Evolutionary conservation across 1,140 invertebrate species (phyloP).

Genomic region (Hylyphantes graminicola): DNA sequence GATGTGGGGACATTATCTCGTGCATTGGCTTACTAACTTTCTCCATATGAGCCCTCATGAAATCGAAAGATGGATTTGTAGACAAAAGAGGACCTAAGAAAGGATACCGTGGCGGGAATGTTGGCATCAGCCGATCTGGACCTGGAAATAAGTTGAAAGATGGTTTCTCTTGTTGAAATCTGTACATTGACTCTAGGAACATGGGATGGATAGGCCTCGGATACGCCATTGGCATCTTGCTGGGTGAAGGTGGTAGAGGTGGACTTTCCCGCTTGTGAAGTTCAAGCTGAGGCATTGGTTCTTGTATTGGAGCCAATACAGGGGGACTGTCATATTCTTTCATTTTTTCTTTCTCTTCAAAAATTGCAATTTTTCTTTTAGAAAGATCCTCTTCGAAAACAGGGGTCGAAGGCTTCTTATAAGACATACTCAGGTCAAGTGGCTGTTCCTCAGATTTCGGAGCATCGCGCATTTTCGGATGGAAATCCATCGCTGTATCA

Average conservation of each 20-base stretch:
- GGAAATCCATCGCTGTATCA: constrained; percentile 51
- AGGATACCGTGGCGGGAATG: constrained; percentile 49
- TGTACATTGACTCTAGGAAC: constrained; percentile 63
- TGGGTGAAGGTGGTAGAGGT: constrained; percentile 60
- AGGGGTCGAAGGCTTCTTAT: constrained; percentile 38
- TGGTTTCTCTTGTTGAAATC: constrained; percentile 59
- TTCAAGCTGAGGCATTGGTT: constrained; percentile 33
- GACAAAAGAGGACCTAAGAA: constrained; percentile 53
- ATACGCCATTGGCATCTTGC: constrained; percentile 74
- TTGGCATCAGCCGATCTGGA: constrained; percentile 46
- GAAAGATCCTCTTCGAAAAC: constrained; percentile 22
- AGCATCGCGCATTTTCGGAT: constrained; percentile 42
- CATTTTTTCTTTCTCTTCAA: constrained; percentile 37
- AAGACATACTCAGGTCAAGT: constrained; percentile 73
- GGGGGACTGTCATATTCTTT: constrained; percentile 51
- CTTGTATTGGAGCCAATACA: constrained; percentile 43
- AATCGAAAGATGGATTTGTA: constrained; percentile 48
- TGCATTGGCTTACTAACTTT: constrained; percentile 60
- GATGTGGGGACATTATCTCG: constrained; percentile 68
- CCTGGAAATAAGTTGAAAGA: constrained; percentile 57
- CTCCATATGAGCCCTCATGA: constrained; percentile 57
- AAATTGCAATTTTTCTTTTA: constrained; percentile 7
- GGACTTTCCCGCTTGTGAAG: constrained; percentile 50
- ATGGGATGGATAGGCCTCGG: constrained; percentile 68
- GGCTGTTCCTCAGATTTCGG: constrained; percentile 73